Evolutionary conservation across 2,888 invertebrate species (phyloP).

Genomic region (Micropterix aruncella): DNA sequence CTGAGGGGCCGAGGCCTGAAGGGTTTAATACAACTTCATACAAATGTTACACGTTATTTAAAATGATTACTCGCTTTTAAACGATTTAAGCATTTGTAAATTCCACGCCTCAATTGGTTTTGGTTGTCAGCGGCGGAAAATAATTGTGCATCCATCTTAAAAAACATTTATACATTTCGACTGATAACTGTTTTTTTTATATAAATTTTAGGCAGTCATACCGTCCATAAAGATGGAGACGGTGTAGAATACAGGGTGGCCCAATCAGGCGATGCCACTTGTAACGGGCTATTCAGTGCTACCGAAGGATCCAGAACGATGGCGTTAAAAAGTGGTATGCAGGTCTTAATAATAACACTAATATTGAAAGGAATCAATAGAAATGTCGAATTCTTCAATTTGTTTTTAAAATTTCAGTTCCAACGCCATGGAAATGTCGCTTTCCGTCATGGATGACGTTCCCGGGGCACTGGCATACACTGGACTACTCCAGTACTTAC

Average conservation of each 20-base stretch:
- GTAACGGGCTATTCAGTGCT: slow-evolving; percentile 84
- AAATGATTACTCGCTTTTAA: too few species aligned
- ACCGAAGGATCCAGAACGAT: slow-evolving; percentile 76
- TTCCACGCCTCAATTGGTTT: too few species aligned
- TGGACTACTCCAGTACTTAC: slow-evolving; percentile 76
- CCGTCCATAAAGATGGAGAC: slow-evolving; percentile 17
- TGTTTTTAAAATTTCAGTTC: slow-evolving; percentile 39
- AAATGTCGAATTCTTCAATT: too few species aligned
- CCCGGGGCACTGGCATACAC: slow-evolving; percentile 76
- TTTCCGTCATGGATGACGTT: slow-evolving; percentile 81
- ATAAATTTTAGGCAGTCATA: background rate
- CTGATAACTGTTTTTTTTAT: too few species aligned
- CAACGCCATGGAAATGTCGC: slow-evolving; percentile 63
- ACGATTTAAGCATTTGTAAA: too few species aligned
- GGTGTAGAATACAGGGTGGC: slow-evolving; percentile 71
- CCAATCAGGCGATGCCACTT: slow-evolving; percentile 86
- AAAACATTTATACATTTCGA: too few species aligned
- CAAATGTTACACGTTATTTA: too few species aligned
- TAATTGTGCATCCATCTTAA: too few species aligned
- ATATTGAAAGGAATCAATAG: background rate
- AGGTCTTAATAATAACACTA: slow-evolving; percentile 7
- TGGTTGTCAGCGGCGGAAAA: too few species aligned
- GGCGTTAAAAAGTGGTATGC: slow-evolving; percentile 62
- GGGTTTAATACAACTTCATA: too few species aligned
- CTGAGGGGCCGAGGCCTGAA: too few species aligned